Evolutionary conservation across 2,888 invertebrate species (phyloP).

Genomic region (Stenoptilia bipunctidactyla): DNA sequence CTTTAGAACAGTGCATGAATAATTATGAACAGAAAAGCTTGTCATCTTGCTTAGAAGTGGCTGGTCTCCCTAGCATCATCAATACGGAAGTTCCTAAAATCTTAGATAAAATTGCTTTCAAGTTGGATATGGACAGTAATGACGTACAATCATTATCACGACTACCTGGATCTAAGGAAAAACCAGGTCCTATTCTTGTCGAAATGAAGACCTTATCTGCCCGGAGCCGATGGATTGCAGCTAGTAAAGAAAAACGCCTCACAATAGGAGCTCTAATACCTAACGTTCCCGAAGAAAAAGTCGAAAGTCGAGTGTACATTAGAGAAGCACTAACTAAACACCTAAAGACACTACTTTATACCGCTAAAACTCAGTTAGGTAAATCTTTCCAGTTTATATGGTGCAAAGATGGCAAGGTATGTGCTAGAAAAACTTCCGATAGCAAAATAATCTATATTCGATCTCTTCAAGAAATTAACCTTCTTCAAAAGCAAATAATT

Average conservation of each 20-base stretch:
- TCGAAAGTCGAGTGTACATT: background rate
- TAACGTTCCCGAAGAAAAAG: background rate
- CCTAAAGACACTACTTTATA: slow-evolving; percentile 1
- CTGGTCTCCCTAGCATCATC: slow-evolving; percentile 8
- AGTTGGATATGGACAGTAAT: slow-evolving; percentile 10
- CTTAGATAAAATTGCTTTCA: slow-evolving; percentile 11
- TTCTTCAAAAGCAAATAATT: background rate
- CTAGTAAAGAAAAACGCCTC: background rate
- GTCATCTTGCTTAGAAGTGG: slow-evolving; percentile 8
- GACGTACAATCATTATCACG: slow-evolving; percentile 9
- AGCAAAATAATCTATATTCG: background rate
- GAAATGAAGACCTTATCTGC: background rate
- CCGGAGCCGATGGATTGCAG: slow-evolving; percentile 1
- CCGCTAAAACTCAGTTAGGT: slow-evolving; percentile 1
- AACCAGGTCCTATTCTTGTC: slow-evolving; percentile 2
- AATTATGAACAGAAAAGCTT: slow-evolving; percentile 14
- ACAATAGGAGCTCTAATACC: background rate
- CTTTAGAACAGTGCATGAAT: slow-evolving; percentile 13
- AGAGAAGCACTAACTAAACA: slow-evolving; percentile 3
- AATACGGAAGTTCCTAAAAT: slow-evolving; percentile 2
- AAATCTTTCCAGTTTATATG: slow-evolving; percentile 2
- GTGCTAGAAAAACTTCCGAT: background rate
- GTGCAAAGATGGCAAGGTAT: slow-evolving; percentile 6
- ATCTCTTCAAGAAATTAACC: background rate
- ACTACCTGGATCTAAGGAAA: slow-evolving; percentile 1